phyloP scores from a whole-genome alignment of 1,140 invertebrate genomes.

The Drosophila elegans region DNA sequence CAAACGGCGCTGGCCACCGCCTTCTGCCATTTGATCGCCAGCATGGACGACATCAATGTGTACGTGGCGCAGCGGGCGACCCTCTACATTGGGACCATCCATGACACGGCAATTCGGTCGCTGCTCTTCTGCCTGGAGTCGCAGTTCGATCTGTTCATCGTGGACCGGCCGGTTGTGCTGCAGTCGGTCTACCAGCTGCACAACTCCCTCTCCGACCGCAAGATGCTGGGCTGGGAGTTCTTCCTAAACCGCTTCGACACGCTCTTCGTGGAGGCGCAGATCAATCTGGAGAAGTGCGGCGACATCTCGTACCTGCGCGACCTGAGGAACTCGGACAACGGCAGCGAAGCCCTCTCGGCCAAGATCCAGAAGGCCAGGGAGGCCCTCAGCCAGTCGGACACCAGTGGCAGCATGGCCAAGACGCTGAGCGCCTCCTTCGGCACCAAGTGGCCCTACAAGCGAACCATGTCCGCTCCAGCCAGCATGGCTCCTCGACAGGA shows the following conservation, averaged over 20 bases:
- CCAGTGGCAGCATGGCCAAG: slow-evolving; percentile 87
- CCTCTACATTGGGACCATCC: slow-evolving; percentile 96
- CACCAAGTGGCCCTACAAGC: slow-evolving; percentile 97
- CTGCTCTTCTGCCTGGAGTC: slow-evolving; percentile 94
- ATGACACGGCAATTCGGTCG: slow-evolving; percentile 93
- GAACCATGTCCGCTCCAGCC: slow-evolving; percentile 95
- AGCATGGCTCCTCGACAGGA: slow-evolving; percentile 92
- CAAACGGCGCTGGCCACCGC: slow-evolving; percentile 98
- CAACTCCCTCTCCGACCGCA: slow-evolving; percentile 95
- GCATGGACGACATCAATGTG: slow-evolving; percentile 97
- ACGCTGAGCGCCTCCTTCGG: slow-evolving; percentile 96
- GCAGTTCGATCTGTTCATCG: slow-evolving; percentile 97
- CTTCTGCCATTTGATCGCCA: slow-evolving; percentile 98
- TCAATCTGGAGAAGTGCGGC: slow-evolving; percentile 92
- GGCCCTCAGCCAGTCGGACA: slow-evolving; percentile 90
- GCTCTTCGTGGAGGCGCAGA: slow-evolving; percentile 97
- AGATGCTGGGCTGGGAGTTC: slow-evolving; percentile 98
- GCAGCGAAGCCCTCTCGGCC: slow-evolving; percentile 94
- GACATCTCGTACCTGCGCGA: slow-evolving; percentile 94
- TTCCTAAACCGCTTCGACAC: slow-evolving; percentile 99
- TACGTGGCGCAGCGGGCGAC: slow-evolving; percentile 97
- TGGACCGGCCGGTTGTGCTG: slow-evolving; percentile 98
- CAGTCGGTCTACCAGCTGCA: slow-evolving; percentile 97
- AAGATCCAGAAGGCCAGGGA: slow-evolving; percentile 96
- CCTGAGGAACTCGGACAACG: slow-evolving; percentile 94